phyloP scores from a whole-genome alignment of 2,888 invertebrate genomes.

The Augiades crinisus region DNA sequence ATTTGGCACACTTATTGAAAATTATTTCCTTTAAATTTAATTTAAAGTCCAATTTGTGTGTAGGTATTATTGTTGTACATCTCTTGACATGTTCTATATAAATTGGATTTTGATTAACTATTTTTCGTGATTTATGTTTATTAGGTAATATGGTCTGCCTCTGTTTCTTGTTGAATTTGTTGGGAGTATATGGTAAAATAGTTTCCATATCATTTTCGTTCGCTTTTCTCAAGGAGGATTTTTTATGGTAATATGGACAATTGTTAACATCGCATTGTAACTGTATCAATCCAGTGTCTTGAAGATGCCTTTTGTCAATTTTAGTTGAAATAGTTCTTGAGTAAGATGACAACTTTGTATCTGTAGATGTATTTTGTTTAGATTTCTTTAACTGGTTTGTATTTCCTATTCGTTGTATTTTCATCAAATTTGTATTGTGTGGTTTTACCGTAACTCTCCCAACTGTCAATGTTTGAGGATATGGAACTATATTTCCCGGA shows the following conservation, averaged over 20 bases:
- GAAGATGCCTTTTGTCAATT: conserved; percentile 24
- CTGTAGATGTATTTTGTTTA: conserved; percentile 10
- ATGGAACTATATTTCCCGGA: conserved; percentile 1
- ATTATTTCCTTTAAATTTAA: conserved; percentile 18
- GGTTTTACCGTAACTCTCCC: conserved; percentile 30
- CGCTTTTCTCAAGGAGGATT: neutral
- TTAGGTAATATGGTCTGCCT: conserved; percentile 36
- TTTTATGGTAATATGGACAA: conserved; percentile 11
- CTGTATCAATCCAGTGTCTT: neutral
- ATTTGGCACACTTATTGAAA: conserved; percentile 22
- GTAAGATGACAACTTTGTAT: conserved; percentile 7
- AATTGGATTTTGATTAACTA: conserved; percentile 1
- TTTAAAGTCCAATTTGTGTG: neutral
- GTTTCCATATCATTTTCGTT: conserved; percentile 33
- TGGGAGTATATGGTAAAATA: conserved; percentile 42
- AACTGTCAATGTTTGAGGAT: conserved; percentile 30
- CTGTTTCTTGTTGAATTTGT: conserved; percentile 41
- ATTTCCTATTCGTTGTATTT: neutral
- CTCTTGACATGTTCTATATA: too few relatives aligned
- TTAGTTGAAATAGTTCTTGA: conserved; percentile 23
- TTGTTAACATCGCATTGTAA: conserved; percentile 6
- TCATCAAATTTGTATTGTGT: neutral
- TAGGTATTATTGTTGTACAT: conserved; percentile 26
- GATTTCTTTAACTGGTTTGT: conserved; percentile 11
- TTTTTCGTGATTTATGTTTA: conserved; percentile 18